A percentile compares a stretch with the other conserved stretches of the same genome.
phyloP scores from a whole-genome alignment of 92 coral and sea anemone species.

The Paramuricea clavata region DNA sequence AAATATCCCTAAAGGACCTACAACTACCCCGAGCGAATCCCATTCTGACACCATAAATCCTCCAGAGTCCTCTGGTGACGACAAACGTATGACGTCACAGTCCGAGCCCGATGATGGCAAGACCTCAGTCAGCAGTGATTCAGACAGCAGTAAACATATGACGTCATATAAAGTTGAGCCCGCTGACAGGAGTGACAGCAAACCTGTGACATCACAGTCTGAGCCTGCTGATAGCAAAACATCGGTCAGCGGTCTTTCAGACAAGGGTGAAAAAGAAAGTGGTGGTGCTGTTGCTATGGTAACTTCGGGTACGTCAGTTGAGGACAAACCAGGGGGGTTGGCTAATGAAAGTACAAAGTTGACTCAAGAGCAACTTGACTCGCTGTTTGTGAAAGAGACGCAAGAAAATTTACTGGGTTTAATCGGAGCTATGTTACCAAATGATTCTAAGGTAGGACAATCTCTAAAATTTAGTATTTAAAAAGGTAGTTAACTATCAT shows the following conservation, averaged over 20 bases:
- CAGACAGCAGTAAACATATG: neutral
- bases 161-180: neutral
- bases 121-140: neutral
- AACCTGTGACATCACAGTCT: neutral
- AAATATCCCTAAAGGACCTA: slow-evolving; percentile 7
- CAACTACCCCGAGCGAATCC: slow-evolving; percentile 4
- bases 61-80: neutral
- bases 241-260: neutral
- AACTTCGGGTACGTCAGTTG: neutral
- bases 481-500: too few species aligned
- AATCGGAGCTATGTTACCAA: slow-evolving; percentile 91
- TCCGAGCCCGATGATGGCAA: neutral
- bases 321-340: neutral
- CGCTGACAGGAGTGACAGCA: neutral
- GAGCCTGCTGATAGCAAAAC: neutral
- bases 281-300: neutral
- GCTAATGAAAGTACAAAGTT: slow-evolving; percentile 12
- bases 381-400: slow-evolving; percentile 76
- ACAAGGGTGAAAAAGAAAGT: neutral
- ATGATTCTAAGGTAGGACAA: slow-evolving; percentile 83
- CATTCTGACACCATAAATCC: slow-evolving; percentile 1
- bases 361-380: slow-evolving; percentile 74
- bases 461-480: too few species aligned
- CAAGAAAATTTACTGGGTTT: slow-evolving; percentile 90
- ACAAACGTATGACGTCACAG: neutral